These are phyloP conservation scores for Macheiramphus alcinus DNA, from an alignment of 2,113 vertebrate species.

Conservation along the genomic window DNA sequence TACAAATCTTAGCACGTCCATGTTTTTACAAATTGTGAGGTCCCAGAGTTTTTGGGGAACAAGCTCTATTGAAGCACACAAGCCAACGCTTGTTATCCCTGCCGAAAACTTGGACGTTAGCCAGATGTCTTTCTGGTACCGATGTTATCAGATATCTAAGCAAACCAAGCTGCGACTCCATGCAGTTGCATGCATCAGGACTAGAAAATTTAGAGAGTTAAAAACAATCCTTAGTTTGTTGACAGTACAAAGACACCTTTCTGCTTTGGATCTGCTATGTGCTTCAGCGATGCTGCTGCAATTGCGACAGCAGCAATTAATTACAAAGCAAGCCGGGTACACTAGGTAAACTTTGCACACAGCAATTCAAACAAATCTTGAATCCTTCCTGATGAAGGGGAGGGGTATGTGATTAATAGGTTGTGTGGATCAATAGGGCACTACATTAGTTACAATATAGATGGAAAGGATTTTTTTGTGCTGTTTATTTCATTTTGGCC, in stretches of 20 bases:
- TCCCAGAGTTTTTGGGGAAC: neutral
- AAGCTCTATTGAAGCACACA: neutral
- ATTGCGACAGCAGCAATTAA: neutral
- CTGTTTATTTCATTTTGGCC: neutral
- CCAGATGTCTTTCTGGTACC: neutral
- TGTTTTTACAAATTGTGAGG: neutral
- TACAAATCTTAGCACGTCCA: rapidly evolving
- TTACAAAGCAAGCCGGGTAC: neutral
- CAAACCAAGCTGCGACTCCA: neutral
- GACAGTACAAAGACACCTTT: neutral
- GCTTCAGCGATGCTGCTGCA: rapidly evolving
- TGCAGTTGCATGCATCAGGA: neutral
- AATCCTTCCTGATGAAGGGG: neutral
- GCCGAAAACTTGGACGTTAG: neutral
- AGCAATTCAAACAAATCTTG: neutral
- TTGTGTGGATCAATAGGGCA: neutral
- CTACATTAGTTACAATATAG: neutral
- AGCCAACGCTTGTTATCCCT: neutral
- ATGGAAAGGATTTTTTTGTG: neutral
- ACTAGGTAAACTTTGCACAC: neutral
- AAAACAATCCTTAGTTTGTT: neutral
- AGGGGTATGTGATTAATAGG: neutral
- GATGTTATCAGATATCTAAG: neutral
- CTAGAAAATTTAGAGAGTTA: neutral
- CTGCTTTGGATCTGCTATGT: neutral